Base-by-base conservation (phyloP, 2,113 vertebrate genomes). In the Phycodurus eques region DNA sequence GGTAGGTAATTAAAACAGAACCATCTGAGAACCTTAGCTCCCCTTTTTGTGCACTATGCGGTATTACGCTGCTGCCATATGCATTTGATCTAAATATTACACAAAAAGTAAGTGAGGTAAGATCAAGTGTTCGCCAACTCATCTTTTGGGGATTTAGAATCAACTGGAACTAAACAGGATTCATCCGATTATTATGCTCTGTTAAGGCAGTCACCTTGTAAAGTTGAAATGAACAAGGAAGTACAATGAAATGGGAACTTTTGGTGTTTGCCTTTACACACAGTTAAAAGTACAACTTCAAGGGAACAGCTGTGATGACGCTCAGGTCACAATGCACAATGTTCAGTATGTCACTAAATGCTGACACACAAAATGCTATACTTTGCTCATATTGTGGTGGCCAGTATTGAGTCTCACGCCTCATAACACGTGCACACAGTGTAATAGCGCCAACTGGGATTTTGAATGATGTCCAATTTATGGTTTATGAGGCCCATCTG, bases 401-500 rank as follows among this genome's bases (percentile, higher is more conserved):
- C 80, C 70, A 10, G 62, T 57, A 67, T 73, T 68, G 62, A 74
- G 69, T 27, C 69, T 74, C 33, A 19, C 17, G 39, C 8, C 17
- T 62, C 33, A 3, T 3, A 6, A 10, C 33, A 54, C 61, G 35
- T 15, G 57, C 19, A 78, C 71, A 75, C 61, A 20, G 7, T 35
- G 80, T 64, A 85, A 72, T 67, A 81, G 77, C 80, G 82, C 88
- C 1, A 71, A 64, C 87, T 83, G 85, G 66, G 83, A 85, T 83
- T 87, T 87, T 87, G 80, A 87, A 87, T 79, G 84, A 83, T 67
- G 22, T 68, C 10, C 47, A 79, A 84, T 89, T 82, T 88, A 77
- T 88, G 87, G 84, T 84, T 87, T 87, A 84, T 88, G 81, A 85
- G 63, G 57, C 81, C 84, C 60, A 72, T 86, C 84, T 91, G 87